A percentile compares a stretch with the other conserved stretches of the same genome.
phyloP scores from a whole-genome alignment of 1,140 invertebrate genomes.

The Diprion similis region DNA sequence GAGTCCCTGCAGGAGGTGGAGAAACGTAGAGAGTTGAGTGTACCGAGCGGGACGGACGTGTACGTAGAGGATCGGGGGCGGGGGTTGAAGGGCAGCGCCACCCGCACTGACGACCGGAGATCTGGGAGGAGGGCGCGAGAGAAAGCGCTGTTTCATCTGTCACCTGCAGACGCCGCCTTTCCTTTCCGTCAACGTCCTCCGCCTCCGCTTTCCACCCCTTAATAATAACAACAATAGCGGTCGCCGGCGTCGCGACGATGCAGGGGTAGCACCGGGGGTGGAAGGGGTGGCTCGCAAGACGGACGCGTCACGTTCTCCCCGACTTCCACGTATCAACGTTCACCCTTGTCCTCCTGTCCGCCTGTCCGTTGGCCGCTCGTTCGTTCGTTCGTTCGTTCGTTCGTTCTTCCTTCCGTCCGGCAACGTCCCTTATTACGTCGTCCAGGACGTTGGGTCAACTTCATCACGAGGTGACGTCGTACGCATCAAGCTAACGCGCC shows the following conservation, averaged over 20 bases:
- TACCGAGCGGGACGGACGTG: constrained; percentile 1
- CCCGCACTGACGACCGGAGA: constrained; percentile 3
- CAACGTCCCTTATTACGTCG: constrained; percentile 54
- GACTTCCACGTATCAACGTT: constrained; percentile 45
- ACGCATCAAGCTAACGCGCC: constrained; percentile 22
- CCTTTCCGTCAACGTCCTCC: constrained; percentile 59
- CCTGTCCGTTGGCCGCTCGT: constrained; percentile 21
- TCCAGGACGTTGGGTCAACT: constrained; percentile 53
- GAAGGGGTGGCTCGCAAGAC: constrained; percentile 43
- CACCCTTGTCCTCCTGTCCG: constrained; percentile 36
- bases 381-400: constrained; percentile 14
- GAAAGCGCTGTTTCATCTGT: constrained; percentile 58
- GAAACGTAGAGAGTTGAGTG: too few relatives aligned
- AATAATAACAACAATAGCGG: constrained; percentile 61
- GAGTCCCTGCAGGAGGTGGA: neutral
- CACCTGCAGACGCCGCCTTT: constrained; percentile 62
- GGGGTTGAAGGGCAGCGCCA: constrained; percentile 32
- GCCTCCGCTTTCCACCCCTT: constrained; percentile 44
- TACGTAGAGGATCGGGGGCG: constrained; percentile 28
- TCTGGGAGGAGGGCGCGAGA: constrained; percentile 35
- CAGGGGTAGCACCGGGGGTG: constrained; percentile 22
- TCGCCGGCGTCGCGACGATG: constrained; percentile 44
- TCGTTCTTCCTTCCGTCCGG: constrained; percentile 29
- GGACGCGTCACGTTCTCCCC: constrained; percentile 57
- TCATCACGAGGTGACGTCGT: constrained; percentile 53